Conservation (phyloP, 2,113 vertebrate genomes). For the Motacilla tschutschensis region DNA sequence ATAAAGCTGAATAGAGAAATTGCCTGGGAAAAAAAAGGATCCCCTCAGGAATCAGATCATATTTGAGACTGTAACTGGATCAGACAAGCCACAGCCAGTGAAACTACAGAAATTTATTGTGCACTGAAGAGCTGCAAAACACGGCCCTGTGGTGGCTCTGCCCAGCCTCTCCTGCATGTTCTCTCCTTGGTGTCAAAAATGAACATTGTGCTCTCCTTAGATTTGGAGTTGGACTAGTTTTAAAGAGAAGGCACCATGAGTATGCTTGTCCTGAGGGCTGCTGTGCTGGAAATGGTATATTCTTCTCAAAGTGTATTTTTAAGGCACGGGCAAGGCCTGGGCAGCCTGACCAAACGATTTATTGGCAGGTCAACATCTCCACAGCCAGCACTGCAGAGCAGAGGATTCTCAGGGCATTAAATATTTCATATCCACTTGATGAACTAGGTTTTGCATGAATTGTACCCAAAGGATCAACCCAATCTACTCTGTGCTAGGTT, state of each 20-base stretch:
- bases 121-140: conserved; percentile 10
- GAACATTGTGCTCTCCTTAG: not conserved
- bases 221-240: not conserved
- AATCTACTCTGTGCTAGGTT: not conserved
- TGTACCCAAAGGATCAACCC: not conserved
- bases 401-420: not conserved
- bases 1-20: conserved; percentile 32
- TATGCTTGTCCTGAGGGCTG: not conserved
- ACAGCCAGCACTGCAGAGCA: not conserved
- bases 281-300: not conserved
- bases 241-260: not conserved
- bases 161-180: not conserved
- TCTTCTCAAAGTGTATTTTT: not conserved
- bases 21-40: not conserved
- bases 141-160: not conserved
- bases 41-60: conserved; percentile 2
- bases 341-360: not conserved
- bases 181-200: not conserved
- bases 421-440: conserved; percentile 17
- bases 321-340: not conserved
- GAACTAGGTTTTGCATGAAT: conserved; percentile 23
- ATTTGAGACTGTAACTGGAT: conserved; percentile 24
- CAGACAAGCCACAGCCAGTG: conserved; percentile 20
- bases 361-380: not conserved
- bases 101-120: not conserved